phyloP scores from a whole-genome alignment of 2,888 invertebrate species.

The Acleris laterana region DNA sequence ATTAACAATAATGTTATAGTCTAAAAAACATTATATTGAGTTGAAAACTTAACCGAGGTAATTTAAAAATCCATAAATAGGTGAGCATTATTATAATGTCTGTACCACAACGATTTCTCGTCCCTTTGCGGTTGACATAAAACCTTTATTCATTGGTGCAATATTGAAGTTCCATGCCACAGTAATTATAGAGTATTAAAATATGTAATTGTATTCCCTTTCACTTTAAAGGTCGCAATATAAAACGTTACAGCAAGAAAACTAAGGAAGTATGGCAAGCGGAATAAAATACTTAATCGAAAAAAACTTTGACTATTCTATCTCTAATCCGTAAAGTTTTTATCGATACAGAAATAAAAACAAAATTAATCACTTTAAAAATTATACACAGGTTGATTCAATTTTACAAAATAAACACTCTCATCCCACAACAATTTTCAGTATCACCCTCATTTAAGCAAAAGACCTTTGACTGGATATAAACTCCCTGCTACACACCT shows the following conservation, averaged over 20 bases:
- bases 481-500: conserved; percentile 5
- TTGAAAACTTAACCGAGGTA: conserved; percentile 14
- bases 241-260: background rate
- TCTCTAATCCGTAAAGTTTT: too few relatives aligned
- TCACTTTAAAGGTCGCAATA: conserved; percentile 7
- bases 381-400: too few relatives aligned
- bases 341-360: too few relatives aligned
- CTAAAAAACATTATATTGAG: background rate
- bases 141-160: background rate
- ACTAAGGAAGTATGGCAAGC: background rate
- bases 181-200: conserved; percentile 10
- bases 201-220: conserved; percentile 11
- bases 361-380: too few relatives aligned
- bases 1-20: conserved; percentile 13
- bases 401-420: too few relatives aligned
- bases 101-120: conserved; percentile 12
- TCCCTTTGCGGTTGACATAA: conserved; percentile 6
- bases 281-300: background rate
- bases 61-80: conserved; percentile 30
- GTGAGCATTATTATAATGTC: conserved; percentile 25
- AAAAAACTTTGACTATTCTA: background rate
- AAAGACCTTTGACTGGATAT: conserved; percentile 3
- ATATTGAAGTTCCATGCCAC: background rate
- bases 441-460: background rate
- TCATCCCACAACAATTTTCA: too few relatives aligned